Evolutionary conservation across 1,140 invertebrate species (phyloP).

Genomic region (Holcopasites calliopsidis): DNA sequence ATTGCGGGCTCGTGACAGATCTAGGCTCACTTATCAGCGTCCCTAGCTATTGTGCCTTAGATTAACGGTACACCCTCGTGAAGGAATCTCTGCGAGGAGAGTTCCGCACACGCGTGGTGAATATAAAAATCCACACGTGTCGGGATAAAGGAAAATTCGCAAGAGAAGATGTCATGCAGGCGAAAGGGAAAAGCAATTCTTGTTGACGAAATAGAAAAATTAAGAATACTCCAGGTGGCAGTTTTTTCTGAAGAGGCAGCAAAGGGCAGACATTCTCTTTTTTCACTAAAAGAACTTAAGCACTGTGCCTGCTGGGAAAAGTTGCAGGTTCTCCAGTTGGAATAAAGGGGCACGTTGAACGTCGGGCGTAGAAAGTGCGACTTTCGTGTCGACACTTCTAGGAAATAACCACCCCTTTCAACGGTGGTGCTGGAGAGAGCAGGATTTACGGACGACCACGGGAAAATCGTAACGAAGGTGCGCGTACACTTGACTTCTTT

Average conservation of each 20-base stretch:
- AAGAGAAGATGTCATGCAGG: background rate
- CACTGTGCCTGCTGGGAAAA: background rate
- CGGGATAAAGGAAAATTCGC: too few relatives aligned
- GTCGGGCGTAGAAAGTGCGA: background rate
- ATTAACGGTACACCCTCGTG: slow-evolving; percentile 68
- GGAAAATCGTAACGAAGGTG: slow-evolving; percentile 37
- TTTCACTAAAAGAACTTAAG: too few relatives aligned
- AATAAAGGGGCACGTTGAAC: slow-evolving; percentile 1
- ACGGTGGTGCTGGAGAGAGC: background rate
- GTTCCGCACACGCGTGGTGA: slow-evolving; percentile 8
- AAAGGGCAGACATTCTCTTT: background rate
- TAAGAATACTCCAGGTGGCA: too few relatives aligned
- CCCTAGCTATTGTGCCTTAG: slow-evolving; percentile 68
- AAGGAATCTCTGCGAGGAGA: background rate
- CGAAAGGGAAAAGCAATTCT: too few relatives aligned
- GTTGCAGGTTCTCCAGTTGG: background rate
- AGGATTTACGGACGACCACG: slow-evolving; percentile 53
- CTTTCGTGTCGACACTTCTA: background rate
- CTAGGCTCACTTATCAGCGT: background rate
- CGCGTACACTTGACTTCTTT: slow-evolving; percentile 3
- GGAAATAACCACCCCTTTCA: slow-evolving; percentile 49
- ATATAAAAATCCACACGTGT: too few relatives aligned
- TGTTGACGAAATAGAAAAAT: too few relatives aligned
- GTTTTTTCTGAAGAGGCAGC: background rate
- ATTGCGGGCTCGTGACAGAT: slow-evolving; percentile 3